Evolutionary conservation across 2,113 vertebrate genomes (phyloP), one percentile per base, ranked within the genome.

Genomic region (Malurus alboscapulatus): DNA sequence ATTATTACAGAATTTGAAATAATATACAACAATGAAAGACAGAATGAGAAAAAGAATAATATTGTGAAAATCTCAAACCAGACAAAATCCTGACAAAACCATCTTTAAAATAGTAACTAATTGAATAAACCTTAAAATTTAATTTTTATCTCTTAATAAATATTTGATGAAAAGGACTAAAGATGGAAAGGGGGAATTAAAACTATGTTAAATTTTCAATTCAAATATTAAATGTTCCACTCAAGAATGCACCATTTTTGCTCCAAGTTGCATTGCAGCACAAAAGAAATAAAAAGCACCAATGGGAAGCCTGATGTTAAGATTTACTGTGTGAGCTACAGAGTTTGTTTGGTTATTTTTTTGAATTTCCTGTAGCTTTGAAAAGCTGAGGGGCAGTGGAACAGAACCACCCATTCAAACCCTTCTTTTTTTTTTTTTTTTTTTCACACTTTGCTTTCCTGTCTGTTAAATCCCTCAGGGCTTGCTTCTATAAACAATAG

Each of bases 1-100:
- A 44, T 94, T 95, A 92, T 91, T 93, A 84, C 85, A 85, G 36
- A 93, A 57, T 66, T 80, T 88, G 66, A 93, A 88, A 92, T 96
- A 30, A 62, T 29, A 58, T 86, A 84, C n/a, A 22, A 53, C 44
- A 91, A 54, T 17, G 80, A 83, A 82, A 95, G 93, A 25, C 26
- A 84, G n/a, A 72, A 68, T 22, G 53, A 69, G 36, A 44, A 89
- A 87, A 86, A 66, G 3, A 74, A 59, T 29, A 61, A 32, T n/a
- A 71, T 13, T 30, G 8, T 54, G 44, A 79, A 89, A 77, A 21
- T 6, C 17, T 76, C 34, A 80, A 88, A 59, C 3, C 8, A 78
- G 30, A 69, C 3, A 76, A 82, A 82, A 65, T 7, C 2, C 2
- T 62, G 58, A 65, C 26, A 72, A 66, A 74, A 47, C 1, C 0